These are phyloP conservation scores for Sus scrofa DNA, from an alignment of 2,113 vertebrate species.

Conservation along the genomic window DNA sequence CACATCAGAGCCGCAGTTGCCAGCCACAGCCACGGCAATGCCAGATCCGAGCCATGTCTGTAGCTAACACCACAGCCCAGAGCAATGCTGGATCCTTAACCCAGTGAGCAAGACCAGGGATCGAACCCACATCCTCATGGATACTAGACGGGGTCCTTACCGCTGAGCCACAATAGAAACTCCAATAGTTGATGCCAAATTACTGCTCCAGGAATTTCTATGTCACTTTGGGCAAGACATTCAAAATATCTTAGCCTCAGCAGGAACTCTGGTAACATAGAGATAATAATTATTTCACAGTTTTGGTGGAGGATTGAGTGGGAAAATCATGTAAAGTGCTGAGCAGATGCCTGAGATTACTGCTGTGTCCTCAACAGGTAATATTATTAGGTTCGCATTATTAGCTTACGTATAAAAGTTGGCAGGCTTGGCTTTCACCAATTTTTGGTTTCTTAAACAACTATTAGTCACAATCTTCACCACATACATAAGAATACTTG, in stretches of 20 bases:
- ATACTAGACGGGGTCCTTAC: too few relatives aligned
- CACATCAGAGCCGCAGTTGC: too few relatives aligned
- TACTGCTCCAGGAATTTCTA: not conserved
- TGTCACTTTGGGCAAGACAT: not conserved
- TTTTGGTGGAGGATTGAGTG: not conserved
- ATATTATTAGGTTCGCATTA: not conserved
- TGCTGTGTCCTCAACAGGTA: not conserved
- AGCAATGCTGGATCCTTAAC: too few relatives aligned
- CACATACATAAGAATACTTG: not conserved
- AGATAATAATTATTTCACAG: not conserved
- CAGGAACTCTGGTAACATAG: not conserved
- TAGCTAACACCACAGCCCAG: too few relatives aligned
- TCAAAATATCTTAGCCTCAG: not conserved
- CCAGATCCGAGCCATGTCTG: too few relatives aligned
- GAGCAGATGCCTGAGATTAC: not conserved
- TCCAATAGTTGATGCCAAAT: not conserved
- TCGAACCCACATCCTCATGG: too few relatives aligned
- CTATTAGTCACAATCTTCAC: not conserved
- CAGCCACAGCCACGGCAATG: too few relatives aligned
- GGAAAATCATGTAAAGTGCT: not conserved
- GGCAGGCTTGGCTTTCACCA: not conserved
- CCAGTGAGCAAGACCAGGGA: too few relatives aligned
- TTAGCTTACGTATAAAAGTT: not conserved
- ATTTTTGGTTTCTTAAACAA: constrained; percentile 32
- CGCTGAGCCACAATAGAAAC: not conserved